Base-by-base conservation (phyloP, 1,140 invertebrate genomes). In the Aleiodes sp. region DNA sequence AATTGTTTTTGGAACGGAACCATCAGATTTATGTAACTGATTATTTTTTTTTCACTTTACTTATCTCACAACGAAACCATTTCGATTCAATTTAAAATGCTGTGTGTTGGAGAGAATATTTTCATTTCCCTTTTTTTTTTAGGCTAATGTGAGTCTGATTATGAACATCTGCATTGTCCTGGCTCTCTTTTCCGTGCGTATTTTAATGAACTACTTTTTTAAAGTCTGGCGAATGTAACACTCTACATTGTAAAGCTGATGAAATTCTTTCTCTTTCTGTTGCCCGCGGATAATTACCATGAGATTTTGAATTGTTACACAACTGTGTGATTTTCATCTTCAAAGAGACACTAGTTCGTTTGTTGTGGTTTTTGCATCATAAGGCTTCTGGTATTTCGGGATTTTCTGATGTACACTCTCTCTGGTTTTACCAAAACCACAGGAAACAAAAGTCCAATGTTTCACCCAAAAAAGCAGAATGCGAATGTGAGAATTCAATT, bases 281-380 rank as follows among this genome's bases (percentile, higher is more conserved):
- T n/a, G n/a, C n/a, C n/a, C n/a, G n/a, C 57, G 26, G 37, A 33
- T 24, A 74, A 79, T 79, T 78, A 75, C 72, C 41, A 52, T 62
- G 63, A 74, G 78, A 76, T n/a, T n/a, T 79, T 78, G 77, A 80
- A 78, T 80, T 80, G 73, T 74, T 76, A 75, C 67, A 68, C 72
- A 72, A 77, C 70, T 71, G 31, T 70, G 71, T 76, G 77, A 76
- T 80, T 79, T 77, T 61, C 76, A 78, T 79, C 77, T 75, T 79
- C 77, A 80, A 80, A 80, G 76, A 65, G 68, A 59, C 66, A 73
- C 71, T 74, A 72, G 72, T 73, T 69, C 62, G 77, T 80, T 80
- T 79, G 77, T 79, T 80, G 78, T 80, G 78, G 46, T n/a, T n/a
- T n/a, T n/a, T n/a, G n/a, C 46, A 52, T 52, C 46, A 52, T 16